phyloP scores from a whole-genome alignment of 1,140 invertebrate genomes.

The Zaprionus inermis region DNA sequence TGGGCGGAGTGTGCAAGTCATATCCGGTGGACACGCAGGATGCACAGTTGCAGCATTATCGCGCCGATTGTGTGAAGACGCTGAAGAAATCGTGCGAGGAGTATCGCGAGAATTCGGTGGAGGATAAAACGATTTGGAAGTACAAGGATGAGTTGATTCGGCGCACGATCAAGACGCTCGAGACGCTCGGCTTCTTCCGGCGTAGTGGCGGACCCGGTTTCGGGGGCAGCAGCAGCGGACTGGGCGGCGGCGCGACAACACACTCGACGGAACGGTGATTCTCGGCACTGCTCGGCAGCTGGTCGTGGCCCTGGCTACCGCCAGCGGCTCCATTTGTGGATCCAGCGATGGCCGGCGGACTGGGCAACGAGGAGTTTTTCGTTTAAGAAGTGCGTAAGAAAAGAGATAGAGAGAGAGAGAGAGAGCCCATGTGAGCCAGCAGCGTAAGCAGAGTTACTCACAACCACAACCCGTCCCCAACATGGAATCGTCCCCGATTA shows the following conservation, averaged over 20 bases:
- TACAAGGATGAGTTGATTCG: constrained; percentile 91
- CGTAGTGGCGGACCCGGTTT: constrained; percentile 54
- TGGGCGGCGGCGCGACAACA: constrained; percentile 66
- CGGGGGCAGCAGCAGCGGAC: constrained; percentile 56
- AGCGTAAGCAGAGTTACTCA: constrained; percentile 9
- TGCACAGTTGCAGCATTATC: constrained; percentile 96
- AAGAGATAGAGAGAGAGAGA: neutral
- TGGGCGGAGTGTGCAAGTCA: constrained; percentile 93
- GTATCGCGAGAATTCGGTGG: constrained; percentile 91
- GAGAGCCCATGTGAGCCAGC: neutral
- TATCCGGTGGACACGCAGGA: constrained; percentile 92
- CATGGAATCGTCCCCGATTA: neutral
- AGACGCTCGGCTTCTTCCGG: constrained; percentile 89
- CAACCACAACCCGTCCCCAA: constrained; percentile 23
- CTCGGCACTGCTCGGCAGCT: constrained; percentile 59
- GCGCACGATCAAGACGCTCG: constrained; percentile 89
- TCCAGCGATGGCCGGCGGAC: constrained; percentile 41
- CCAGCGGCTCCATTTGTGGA: constrained; percentile 53
- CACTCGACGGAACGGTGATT: constrained; percentile 83
- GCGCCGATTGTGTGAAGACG: constrained; percentile 95
- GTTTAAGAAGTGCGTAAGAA: constrained; percentile 48
- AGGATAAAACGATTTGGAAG: constrained; percentile 95
- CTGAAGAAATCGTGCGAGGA: constrained; percentile 94
- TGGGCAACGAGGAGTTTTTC: constrained; percentile 74
- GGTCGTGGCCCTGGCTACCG: constrained; percentile 65